Evolutionary conservation across 2,797 vertebrate species (phyloP), one percentile per base, ranked within the genome.

Genomic region (Leucoraja ocellata): DNA sequence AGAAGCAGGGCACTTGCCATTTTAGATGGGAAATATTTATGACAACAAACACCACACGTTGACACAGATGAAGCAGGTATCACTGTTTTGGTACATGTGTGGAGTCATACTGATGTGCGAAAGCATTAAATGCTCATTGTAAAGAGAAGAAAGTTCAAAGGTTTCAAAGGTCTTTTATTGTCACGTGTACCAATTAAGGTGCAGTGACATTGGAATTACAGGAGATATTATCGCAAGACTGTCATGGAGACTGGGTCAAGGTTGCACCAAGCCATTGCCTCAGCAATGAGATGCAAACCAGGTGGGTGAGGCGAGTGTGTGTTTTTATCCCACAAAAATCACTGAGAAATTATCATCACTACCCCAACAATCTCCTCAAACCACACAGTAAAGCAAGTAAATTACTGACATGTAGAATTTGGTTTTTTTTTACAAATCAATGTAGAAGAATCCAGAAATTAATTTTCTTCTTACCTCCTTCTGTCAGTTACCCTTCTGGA

Each of bases 401-500:
- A 68, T 68, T 9, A 68, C n/a, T 36, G 21, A 58, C 46, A 21
- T 54, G 23, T 46, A 81, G 46, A 18, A 23, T 84, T 10, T 58
- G n/a, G n/a, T 14, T 9, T 14, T 58, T 58, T 28, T 58, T 8
- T 16, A 88, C 1, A 4, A 46, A 83, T 54, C 46, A 54, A 54
- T 54, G 46, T 54, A 73, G 2, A n/a, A 5, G 61, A 91, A 46
- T 74, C 8, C 36, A 74, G 90, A 10, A 46, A 54, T 92, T 18
- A 21, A 14, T 92, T 92, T 76, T 76, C 90, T 74, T 36, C 73
- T 92, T 97, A 97, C 96, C 96, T 97, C 96, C 84, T 95, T 95
- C 94, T 94, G 95, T 94, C 94, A 96, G 96, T 97, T 96, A 97
- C 95, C 96, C 95, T 96, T 95, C 97, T 96, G 97, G 97, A 97